These are phyloP conservation scores for Junco hyemalis DNA, from an alignment of 2,113 vertebrate species.

Conservation along the genomic window DNA sequence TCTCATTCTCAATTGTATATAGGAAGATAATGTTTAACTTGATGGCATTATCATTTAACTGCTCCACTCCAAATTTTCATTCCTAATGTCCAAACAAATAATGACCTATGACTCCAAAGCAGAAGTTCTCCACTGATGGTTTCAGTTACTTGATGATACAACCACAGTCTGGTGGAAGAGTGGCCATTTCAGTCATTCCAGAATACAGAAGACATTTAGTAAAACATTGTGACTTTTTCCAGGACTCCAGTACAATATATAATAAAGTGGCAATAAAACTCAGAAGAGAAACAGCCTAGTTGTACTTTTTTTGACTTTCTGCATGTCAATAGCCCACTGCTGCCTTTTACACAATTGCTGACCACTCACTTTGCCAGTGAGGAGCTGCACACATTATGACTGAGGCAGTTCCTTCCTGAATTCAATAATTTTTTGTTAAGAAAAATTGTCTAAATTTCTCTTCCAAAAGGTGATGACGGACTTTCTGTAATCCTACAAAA, in stretches of 20 bases:
- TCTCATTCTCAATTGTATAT: neutral
- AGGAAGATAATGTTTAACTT: neutral
- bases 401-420: neutral
- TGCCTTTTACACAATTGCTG: neutral
- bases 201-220: neutral
- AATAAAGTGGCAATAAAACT: neutral
- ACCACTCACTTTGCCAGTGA: fast-evolving
- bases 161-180: neutral
- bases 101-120: neutral
- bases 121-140: neutral
- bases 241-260: neutral
- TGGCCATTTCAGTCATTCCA: neutral
- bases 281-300: neutral
- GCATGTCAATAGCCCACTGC: neutral
- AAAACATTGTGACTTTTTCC: neutral
- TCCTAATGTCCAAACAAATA: neutral
- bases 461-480: neutral
- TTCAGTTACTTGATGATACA: neutral
- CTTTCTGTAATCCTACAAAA: neutral
- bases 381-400: neutral
- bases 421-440: neutral
- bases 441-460: neutral
- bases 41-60: neutral
- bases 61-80: neutral
- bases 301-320: neutral